Evolutionary conservation across 2,888 invertebrate species (phyloP), one percentile per base, ranked within the genome.

Genomic region (Morpho achilles): DNA sequence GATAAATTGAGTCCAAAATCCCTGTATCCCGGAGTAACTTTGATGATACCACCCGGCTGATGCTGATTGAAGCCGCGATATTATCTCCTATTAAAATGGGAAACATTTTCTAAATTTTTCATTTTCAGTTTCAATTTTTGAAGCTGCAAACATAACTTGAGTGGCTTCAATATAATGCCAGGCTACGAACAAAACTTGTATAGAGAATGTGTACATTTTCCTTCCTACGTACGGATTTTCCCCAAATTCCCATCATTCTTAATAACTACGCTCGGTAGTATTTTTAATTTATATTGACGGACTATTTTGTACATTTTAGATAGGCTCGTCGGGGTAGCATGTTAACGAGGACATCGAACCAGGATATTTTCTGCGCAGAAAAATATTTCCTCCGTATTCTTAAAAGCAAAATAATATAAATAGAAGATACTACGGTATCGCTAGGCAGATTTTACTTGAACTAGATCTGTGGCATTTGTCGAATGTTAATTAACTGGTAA

Each of bases 51-150:
- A 50, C 43, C 22, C 22, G 40, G 9, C 16, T 40, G 40, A 47
- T 43, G 43, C 42, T 10, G 32, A 56, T 56, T 56, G 39, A 48
- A 48, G 32, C 51, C 49, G 45, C 46, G 44, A 55, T 58, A 58
- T n/a, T n/a, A 51, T 50, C 52, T 56, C 42, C 50, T 49, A 47
- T 58, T 52, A 58, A 53, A 57, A 54, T 58, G 57, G 54, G 51
- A 50, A 58, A 23, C 46, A 53, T 55, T 59, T 62, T 49, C 57
- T 62, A 60, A 65, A 64, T 62, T 62, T 65, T 65, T 65, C 64
- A 64, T 65, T 65, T 64, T 62, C 64, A 54, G 57, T 65, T 65
- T 65, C 62, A 65, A 65, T 64, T 64, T 65, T 56, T 57, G 60
- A 55, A 59, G 47, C 53, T 60, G 57, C 58, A 61, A 65, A 57